phyloP scores from a whole-genome alignment of 2,113 vertebrate species.

The Sylvietta virens region DNA sequence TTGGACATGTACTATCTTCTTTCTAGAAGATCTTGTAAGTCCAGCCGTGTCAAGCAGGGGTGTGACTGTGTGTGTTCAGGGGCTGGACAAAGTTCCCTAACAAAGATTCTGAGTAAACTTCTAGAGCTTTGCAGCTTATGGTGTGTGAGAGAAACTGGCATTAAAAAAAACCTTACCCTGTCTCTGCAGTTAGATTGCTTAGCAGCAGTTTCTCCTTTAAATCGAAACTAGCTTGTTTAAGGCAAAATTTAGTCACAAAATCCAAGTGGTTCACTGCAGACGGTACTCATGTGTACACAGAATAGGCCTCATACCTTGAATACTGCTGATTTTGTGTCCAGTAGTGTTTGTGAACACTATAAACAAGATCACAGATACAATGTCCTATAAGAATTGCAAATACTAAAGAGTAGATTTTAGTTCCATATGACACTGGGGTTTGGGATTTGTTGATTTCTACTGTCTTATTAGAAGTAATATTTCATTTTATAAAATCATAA shows the following conservation, averaged over 20 bases:
- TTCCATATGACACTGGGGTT: not conserved
- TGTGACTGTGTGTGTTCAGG: not conserved
- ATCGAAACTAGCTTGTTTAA: not conserved
- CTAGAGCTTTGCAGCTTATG: not conserved
- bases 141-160: not conserved
- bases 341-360: not conserved
- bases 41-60: not conserved
- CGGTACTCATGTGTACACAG: not conserved
- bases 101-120: not conserved
- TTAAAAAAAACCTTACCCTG: not conserved
- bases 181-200: not conserved
- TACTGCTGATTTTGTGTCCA: not conserved
- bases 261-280: not conserved
- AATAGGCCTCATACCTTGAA: not conserved
- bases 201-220: not conserved
- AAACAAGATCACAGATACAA: not conserved
- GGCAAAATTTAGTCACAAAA: not conserved
- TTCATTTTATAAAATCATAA: not conserved
- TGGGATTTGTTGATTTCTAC: not conserved
- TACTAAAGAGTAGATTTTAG: not conserved
- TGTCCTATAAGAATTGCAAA: not conserved
- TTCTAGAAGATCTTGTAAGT: not conserved
- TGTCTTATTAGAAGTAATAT: not conserved
- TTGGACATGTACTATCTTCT: not conserved
- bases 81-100: not conserved